Conservation (phyloP, 2,797 vertebrate genomes). For the Pipistrellus kuhlii region DNA sequence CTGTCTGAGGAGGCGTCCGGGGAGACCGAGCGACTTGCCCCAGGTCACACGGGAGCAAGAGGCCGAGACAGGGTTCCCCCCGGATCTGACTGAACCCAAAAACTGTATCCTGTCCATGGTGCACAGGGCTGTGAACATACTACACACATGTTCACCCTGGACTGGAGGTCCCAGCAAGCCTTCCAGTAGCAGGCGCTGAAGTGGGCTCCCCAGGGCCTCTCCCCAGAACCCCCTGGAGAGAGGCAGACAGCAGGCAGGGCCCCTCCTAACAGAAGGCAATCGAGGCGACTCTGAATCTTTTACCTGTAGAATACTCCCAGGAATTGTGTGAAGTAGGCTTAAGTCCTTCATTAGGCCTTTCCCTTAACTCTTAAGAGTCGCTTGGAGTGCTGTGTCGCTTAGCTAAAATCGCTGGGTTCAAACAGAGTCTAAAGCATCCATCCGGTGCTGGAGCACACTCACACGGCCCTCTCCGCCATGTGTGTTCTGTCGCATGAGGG, state of each 20-base stretch:
- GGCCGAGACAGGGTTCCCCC: background rate
- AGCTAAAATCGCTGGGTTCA: conserved; percentile 16
- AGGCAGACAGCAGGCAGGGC: background rate
- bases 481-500: background rate
- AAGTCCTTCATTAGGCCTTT: background rate
- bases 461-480: background rate
- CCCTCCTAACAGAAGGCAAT: background rate
- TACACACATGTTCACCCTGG: background rate
- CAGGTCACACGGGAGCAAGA: conserved; percentile 11
- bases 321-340: background rate
- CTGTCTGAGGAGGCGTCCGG: conserved; percentile 1
- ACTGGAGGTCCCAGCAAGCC: background rate
- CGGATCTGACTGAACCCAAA: background rate
- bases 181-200: background rate
- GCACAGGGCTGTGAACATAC: background rate
- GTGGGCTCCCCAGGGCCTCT: background rate
- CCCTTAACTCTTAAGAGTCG: background rate
- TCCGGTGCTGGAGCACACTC: background rate
- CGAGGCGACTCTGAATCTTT: background rate
- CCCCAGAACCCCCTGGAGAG: background rate
- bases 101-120: background rate
- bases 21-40: conserved; percentile 1
- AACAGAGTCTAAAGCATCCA: background rate
- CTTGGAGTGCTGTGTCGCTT: background rate
- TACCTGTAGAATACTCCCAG: background rate